Conservation (phyloP, 1,140 invertebrate species). For the Drosophila truncata region DNA sequence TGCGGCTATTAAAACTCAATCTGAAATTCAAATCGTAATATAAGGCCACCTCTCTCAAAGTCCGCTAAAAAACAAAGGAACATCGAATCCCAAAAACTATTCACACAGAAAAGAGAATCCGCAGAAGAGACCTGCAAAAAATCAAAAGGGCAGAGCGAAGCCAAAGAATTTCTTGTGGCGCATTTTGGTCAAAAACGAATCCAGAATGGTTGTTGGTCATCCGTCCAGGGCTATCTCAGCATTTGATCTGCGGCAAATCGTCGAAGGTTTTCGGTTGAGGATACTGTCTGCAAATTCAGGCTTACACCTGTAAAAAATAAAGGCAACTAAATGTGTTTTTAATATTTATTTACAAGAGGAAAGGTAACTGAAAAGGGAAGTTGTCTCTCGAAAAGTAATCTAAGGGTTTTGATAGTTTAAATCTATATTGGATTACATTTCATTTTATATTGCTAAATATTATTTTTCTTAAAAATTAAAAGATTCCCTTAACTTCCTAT, state of each 20-base stretch:
- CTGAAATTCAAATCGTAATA: slow-evolving; percentile 84
- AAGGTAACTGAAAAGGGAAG: fast-evolving
- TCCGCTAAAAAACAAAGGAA: slow-evolving; percentile 49
- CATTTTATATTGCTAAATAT: not conserved
- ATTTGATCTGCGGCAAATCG: slow-evolving; percentile 69
- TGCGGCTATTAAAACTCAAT: slow-evolving; percentile 83
- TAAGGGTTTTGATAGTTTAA: no score
- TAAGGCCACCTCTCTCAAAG: slow-evolving; percentile 50
- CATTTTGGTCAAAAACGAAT: slow-evolving; percentile 62
- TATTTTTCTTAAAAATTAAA: not conserved
- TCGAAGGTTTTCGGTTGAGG: slow-evolving; percentile 57
- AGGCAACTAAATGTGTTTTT: fast-evolving
- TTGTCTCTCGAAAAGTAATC: not conserved
- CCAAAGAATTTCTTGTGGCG: slow-evolving; percentile 66
- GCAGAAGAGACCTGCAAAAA: slow-evolving; percentile 5
- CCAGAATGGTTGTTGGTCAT: slow-evolving; percentile 17
- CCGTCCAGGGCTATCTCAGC: slow-evolving; percentile 60
- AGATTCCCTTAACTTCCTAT: not conserved
- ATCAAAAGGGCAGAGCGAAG: slow-evolving; percentile 54
- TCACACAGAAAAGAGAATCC: slow-evolving; percentile 46
- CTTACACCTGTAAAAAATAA: slow-evolving; percentile 10
- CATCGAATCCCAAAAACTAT: slow-evolving; percentile 52
- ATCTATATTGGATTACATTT: not conserved
- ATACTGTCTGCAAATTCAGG: slow-evolving; percentile 3
- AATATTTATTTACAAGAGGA: not conserved